Conservation (phyloP, 2,888 invertebrate species). For the Dasysyrphus albostriatus region DNA sequence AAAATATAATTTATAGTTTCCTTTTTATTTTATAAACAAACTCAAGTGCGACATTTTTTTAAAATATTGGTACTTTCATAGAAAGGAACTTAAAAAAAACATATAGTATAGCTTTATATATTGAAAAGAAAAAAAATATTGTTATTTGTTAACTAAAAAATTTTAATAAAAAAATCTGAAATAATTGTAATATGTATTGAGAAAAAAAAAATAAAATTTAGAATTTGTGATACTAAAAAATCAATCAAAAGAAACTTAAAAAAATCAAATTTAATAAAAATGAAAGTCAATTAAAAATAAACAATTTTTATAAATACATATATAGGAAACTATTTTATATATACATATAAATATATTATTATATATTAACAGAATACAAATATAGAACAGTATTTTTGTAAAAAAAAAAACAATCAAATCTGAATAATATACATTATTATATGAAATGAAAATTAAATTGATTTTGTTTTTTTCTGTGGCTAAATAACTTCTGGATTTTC, state of each 20-base stretch:
- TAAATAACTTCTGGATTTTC: neutral
- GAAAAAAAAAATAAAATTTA: conserved; percentile 55
- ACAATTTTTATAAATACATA: conserved; percentile 50
- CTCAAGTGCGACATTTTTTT: conserved; percentile 41
- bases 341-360: conserved; percentile 66
- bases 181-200: conserved; percentile 24
- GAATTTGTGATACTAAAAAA: conserved; percentile 76
- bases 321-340: conserved; percentile 72
- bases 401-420: conserved; percentile 57
- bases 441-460: conserved; percentile 51
- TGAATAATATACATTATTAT: conserved; percentile 68
- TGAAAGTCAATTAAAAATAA: conserved; percentile 62
- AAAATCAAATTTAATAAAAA: conserved; percentile 45
- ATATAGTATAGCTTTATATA: conserved; percentile 71
- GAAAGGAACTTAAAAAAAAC: conserved; percentile 52
- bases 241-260: conserved; percentile 74
- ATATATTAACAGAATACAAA: conserved; percentile 71
- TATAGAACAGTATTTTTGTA: conserved; percentile 77
- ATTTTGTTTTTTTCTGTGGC: conserved; percentile 4
- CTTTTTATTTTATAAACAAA: conserved; percentile 28
- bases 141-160: conserved; percentile 69
- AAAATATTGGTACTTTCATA: conserved; percentile 58
- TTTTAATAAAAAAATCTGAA: conserved; percentile 55
- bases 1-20: conserved; percentile 29
- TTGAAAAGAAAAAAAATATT: conserved; percentile 47